Evolutionary conservation across 53 echinoderm and acorn worm species (phyloP), one percentile per base, ranked within the genome.

Genomic region (Mesocentrotus franciscanus): DNA sequence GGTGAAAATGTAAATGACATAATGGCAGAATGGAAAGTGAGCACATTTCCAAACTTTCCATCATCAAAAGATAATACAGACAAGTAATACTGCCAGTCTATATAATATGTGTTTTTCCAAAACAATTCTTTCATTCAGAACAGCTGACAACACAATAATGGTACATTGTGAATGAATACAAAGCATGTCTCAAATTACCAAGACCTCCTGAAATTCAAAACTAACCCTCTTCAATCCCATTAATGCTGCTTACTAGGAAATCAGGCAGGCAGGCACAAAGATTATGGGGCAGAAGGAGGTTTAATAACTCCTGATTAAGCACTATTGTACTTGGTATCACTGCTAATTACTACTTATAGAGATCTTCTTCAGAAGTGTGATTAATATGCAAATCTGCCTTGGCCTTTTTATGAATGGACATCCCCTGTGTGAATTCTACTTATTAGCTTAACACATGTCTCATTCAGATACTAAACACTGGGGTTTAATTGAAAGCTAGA

Each of bases 361-460:
- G 42, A 81, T 81, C 81, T 81, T 81, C 34, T 81, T 81, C 42
- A 42, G 36, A 15, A 13, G 7, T 81, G 81, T 42, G 42, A 7
- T 81, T 81, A 81, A 81, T 81, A 81, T 81, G 81, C 42, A 81
- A 81, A 81, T 81, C 20, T 17, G 7, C 34, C 17, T 27, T 42
- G 2, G 59, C 90, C 27, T 90, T 60, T 90, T 90, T 90, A 30
- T 90, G 27, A 60, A 60, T 90, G 81, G 81, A 42, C 42, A 39
- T 42, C 33, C 92, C 35, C 33, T 61, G 68, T 70, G 92, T 92
- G 90, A 90, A 90, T 92, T n/a, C 35, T 36, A 32, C 68, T 66
- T 34, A 92, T 92, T 92, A 92, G 70, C 22, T 13, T 22, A 61
- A 92, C 92, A 70, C 92, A 92, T 70, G 92, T 92, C 92, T 92